These are phyloP conservation scores for Spongilla lacustris DNA, from an alignment of 37 sponge, comb jelly and placozoan species.

Conservation along the genomic window DNA sequence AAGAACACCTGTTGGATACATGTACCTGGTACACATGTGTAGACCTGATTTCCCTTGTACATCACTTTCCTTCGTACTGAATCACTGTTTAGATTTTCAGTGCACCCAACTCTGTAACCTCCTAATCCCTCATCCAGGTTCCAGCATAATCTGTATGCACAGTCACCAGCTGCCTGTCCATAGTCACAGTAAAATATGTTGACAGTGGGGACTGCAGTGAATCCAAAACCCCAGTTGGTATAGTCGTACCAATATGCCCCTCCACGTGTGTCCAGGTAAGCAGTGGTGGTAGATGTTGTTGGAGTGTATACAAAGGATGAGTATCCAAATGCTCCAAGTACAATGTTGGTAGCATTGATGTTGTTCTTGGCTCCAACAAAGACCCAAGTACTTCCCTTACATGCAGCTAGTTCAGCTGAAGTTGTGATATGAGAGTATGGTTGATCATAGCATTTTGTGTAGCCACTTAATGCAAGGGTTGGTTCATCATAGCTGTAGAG, in stretches of 20 bases:
- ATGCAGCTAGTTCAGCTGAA: neutral
- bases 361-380: no score
- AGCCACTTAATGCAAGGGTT: neutral
- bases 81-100: neutral
- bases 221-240: neutral
- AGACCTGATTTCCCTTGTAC: neutral
- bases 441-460: neutral
- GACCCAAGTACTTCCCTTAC: neutral
- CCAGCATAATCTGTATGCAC: neutral
- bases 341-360: neutral
- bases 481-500: neutral
- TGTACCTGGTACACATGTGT: neutral
- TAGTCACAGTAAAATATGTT: neutral
- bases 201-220: neutral
- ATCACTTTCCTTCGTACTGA: neutral
- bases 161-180: neutral
- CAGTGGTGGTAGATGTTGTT: neutral
- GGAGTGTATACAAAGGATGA: neutral
- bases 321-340: neutral
- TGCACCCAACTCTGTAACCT: neutral
- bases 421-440: neutral
- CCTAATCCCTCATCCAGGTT: neutral
- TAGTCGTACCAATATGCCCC: neutral
- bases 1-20: no score
- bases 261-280: neutral